These are phyloP conservation scores for Ectobius pallidus DNA, from an alignment of 2,888 invertebrate genomes.

Conservation along the genomic window DNA sequence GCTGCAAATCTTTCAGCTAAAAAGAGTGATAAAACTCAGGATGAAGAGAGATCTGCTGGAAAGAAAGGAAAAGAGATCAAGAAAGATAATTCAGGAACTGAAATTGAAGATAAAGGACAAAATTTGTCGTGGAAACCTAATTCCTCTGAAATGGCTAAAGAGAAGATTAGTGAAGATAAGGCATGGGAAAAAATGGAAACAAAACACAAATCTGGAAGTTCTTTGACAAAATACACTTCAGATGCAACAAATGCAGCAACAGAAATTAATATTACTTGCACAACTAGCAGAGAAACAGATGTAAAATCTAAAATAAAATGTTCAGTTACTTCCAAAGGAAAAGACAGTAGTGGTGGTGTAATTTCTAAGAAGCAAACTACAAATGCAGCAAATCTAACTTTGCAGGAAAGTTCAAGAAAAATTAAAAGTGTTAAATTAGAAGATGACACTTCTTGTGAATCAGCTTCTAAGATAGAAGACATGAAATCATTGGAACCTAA, in stretches of 20 bases:
- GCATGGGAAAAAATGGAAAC: neutral
- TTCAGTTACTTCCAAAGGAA: neutral
- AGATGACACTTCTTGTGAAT: neutral
- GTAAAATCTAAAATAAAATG: neutral
- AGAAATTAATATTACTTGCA: too few species aligned
- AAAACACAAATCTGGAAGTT: too few species aligned
- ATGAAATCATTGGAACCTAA: neutral
- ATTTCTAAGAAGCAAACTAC: neutral
- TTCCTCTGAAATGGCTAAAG: neutral
- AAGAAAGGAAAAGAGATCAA: neutral
- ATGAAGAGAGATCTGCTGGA: neutral
- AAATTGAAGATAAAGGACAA: neutral
- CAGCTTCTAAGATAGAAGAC: neutral
- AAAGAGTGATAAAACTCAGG: neutral
- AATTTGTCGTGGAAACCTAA: too few species aligned
- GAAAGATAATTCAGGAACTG: neutral
- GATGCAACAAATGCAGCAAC: too few species aligned
- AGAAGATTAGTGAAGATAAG: neutral
- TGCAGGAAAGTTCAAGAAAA: neutral
- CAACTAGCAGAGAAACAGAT: neutral
- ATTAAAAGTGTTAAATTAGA: neutral
- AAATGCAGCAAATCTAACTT: neutral
- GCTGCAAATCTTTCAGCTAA: neutral
- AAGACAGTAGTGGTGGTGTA: neutral
- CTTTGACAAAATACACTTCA: too few species aligned